Evolutionary conservation across 2,797 vertebrate species (phyloP).

Genomic region (Anniella stebbinsi): DNA sequence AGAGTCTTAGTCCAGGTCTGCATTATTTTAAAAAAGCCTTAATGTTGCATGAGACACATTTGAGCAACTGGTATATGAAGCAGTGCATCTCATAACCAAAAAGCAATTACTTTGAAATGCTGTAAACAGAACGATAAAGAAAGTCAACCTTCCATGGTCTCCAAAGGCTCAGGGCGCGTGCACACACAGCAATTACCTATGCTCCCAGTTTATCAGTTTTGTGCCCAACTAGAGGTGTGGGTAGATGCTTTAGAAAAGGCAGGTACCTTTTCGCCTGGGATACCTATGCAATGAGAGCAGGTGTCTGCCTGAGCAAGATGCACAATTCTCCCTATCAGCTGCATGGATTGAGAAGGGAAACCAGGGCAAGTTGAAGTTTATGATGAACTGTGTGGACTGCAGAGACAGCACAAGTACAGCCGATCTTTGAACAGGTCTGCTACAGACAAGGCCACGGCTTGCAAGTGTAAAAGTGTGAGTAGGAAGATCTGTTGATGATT

Average conservation of each 20-base stretch:
- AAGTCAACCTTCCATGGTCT: background rate
- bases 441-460: background rate
- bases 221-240: background rate
- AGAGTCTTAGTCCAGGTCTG: background rate
- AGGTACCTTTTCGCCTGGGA: background rate
- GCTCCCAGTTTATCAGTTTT: background rate
- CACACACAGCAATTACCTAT: background rate
- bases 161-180: background rate
- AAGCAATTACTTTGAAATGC: background rate
- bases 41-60: background rate
- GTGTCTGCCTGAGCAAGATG: background rate
- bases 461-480: background rate
- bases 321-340: background rate
- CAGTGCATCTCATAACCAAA: background rate
- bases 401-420: background rate
- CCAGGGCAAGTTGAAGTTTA: background rate
- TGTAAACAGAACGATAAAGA: background rate
- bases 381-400: background rate
- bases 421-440: too few relatives aligned
- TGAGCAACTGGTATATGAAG: background rate
- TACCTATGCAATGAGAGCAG: background rate
- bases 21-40: constrained; percentile 17
- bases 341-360: background rate
- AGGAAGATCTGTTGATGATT: background rate
- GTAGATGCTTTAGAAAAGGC: background rate